Percentiles rank a stretch among this genome's conserved stretches.
Evolutionary conservation across 2,113 vertebrate species (phyloP).

Genomic region (Athene cunicularia): DNA sequence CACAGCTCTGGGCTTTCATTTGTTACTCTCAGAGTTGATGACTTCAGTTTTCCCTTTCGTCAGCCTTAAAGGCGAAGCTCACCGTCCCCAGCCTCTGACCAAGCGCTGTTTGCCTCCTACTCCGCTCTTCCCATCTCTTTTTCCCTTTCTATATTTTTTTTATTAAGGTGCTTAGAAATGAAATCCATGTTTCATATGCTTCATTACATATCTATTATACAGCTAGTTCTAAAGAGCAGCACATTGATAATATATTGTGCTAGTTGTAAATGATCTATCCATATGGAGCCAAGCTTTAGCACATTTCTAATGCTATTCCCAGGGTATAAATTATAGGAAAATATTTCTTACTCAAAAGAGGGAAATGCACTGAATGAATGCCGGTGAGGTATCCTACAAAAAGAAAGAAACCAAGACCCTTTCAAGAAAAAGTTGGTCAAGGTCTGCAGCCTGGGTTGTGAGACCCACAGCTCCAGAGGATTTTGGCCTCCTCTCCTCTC

Average conservation of each 20-base stretch:
- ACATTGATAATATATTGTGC: constrained; percentile 80
- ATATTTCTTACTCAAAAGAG: constrained; percentile 64
- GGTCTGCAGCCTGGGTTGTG: not conserved
- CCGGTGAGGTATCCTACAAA: not conserved
- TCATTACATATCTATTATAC: constrained; percentile 75
- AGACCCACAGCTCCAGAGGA: not conserved
- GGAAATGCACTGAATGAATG: constrained; percentile 21
- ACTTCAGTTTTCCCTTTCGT: constrained; percentile 81
- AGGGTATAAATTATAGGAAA: constrained; percentile 74
- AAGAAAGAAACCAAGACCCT: not conserved
- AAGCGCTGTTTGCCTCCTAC: constrained; percentile 5
- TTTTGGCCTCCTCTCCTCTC: not conserved
- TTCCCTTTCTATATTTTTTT: not conserved
- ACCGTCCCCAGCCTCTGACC: not conserved
- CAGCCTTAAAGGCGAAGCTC: constrained; percentile 83
- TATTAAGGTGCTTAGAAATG: constrained; percentile 64
- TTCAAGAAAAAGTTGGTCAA: not conserved
- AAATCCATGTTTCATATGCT: constrained; percentile 78
- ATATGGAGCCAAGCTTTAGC: constrained; percentile 75
- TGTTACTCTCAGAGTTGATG: constrained; percentile 87
- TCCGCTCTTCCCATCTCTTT: not conserved
- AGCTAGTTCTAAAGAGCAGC: constrained; percentile 78
- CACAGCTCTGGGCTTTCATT: constrained; percentile 89
- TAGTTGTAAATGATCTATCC: constrained; percentile 81
- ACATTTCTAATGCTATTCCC: constrained; percentile 72